Percentiles rank a stretch among this genome's conserved stretches.
These are phyloP conservation scores for Drosophila atroscutellata DNA, from an alignment of 2,888 invertebrate genomes.

Conservation along the genomic window DNA sequence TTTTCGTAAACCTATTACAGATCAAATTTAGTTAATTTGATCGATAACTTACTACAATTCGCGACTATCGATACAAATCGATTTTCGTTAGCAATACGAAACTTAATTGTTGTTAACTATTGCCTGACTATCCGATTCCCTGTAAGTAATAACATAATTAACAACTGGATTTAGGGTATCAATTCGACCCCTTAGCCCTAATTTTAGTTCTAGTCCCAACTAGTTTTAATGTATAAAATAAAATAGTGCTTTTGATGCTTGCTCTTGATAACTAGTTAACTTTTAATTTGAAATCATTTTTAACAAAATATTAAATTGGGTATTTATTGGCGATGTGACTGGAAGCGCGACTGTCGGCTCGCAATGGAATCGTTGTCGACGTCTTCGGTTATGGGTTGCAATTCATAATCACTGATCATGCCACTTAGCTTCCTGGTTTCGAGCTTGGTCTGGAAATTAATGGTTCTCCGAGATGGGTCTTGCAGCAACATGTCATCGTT, in stretches of 20 bases:
- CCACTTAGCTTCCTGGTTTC: neutral
- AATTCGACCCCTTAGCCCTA: neutral
- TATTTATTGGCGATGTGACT: constrained; percentile 11
- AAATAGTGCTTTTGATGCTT: neutral
- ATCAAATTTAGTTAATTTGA: neutral
- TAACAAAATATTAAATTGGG: neutral
- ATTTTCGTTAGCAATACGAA: neutral
- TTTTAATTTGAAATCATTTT: constrained; percentile 42
- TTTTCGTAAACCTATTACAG: neutral
- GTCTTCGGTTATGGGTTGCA: neutral
- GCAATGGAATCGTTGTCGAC: too few relatives aligned
- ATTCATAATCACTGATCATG: constrained; percentile 21
- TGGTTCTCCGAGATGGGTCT: neutral
- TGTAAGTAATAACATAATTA: neutral
- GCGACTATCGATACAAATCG: neutral
- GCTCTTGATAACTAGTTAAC: constrained; percentile 32
- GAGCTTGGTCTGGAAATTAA: constrained; percentile 12
- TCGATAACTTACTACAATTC: neutral
- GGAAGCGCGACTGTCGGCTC: neutral
- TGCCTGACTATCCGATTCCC: neutral
- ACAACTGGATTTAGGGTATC: neutral
- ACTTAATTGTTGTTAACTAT: too few relatives aligned
- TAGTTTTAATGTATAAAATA: neutral
- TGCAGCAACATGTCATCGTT: neutral
- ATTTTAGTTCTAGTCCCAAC: neutral